Evolutionary conservation across 2,113 vertebrate genomes (phyloP).

Genomic region (Corythaeola cristata): DNA sequence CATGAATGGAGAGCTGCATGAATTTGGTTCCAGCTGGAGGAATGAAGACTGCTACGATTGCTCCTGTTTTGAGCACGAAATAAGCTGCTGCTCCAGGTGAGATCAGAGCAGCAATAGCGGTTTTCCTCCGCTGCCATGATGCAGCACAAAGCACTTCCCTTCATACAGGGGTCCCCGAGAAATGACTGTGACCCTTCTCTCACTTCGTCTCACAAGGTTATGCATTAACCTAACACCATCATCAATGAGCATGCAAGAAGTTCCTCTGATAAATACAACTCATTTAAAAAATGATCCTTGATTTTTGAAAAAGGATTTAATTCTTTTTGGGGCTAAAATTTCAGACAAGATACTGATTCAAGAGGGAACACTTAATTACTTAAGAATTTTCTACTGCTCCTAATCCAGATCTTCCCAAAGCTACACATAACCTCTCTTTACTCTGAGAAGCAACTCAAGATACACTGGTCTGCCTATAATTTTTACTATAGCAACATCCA

Average conservation of each 20-base stretch:
- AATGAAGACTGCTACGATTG: accelerated
- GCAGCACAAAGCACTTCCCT: not conserved
- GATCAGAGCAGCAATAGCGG: not conserved
- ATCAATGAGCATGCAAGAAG: not conserved
- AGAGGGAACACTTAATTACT: not conserved
- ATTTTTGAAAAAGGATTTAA: not conserved
- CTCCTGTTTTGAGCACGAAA: accelerated
- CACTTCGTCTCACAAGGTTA: not conserved
- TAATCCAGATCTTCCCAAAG: not conserved
- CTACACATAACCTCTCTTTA: not conserved
- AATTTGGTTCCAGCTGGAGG: not conserved
- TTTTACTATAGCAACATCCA: not conserved
- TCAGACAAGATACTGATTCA: not conserved
- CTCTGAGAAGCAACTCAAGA: not conserved
- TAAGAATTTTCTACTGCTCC: not conserved
- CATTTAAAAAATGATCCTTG: not conserved
- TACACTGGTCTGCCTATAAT: not conserved
- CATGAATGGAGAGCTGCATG: not conserved
- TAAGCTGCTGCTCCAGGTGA: not conserved
- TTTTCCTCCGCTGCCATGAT: not conserved
- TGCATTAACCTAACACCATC: not conserved
- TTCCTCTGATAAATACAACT: not conserved
- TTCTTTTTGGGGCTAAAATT: not conserved
- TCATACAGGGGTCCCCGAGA: not conserved
- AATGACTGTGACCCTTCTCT: not conserved